Conservation (phyloP, 92 coral and sea anemone genomes). For the Phenganax stokvisi region DNA sequence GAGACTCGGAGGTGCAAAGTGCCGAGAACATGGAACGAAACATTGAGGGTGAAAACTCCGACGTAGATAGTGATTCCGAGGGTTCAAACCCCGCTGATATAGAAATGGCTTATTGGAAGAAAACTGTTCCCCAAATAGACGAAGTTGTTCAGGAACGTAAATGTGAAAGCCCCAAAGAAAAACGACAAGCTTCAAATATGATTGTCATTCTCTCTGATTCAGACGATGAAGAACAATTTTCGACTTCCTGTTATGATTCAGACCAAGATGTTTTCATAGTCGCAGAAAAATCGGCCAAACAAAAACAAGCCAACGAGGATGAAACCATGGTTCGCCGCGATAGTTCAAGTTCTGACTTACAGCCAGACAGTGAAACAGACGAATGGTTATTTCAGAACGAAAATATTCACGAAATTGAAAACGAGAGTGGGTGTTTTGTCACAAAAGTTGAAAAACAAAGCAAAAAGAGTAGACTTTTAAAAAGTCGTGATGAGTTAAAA, state of each 20-base stretch:
- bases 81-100: too few relatives aligned
- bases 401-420: not conserved
- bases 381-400: not conserved
- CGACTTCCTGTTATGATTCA: not conserved
- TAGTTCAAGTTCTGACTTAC: not conserved
- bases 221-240: constrained; percentile 13
- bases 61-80: too few relatives aligned
- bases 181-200: not conserved
- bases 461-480: not conserved
- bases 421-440: not conserved
- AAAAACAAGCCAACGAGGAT: too few relatives aligned
- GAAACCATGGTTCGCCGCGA: too few relatives aligned
- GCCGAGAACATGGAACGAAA: not conserved
- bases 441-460: not conserved
- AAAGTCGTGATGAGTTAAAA: not conserved
- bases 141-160: not conserved
- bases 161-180: not conserved
- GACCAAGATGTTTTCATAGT: constrained; percentile 16
- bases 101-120: too few relatives aligned
- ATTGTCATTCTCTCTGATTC: constrained; percentile 27
- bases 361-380: not conserved
- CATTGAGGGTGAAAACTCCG: too few relatives aligned
- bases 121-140: too few relatives aligned
- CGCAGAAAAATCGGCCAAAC: not conserved
- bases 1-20: not conserved